Evolutionary conservation across 2,113 vertebrate genomes (phyloP), one percentile per base, ranked within the genome.

Genomic region (Erythrocercus mccallii): DNA sequence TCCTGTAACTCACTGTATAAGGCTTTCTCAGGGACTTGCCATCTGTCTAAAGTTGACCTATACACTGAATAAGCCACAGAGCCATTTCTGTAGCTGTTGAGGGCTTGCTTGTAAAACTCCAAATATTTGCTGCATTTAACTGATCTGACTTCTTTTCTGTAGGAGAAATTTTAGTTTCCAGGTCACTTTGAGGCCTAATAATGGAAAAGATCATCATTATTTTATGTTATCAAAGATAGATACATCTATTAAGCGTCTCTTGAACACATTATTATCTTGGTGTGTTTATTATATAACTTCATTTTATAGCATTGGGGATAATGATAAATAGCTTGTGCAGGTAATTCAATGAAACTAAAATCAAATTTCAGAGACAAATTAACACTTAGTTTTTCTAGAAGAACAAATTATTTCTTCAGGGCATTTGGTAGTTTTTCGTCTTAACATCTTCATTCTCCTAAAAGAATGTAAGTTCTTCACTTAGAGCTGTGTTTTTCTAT

Each of bases 31-130:
- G 92, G 93, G 81, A 90, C 64, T 30, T 92, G 47, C 85, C 92
- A 93, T 96, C 71, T 97, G 74, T 80, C 90, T 88, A 50, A 82
- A 73, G 28, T 9, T 97, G 80, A 95, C 86, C 81, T 94, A 95
- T 89, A 71, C 65, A 64, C 40, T 65, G 58, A 93, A 47, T 45
- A 92, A 79, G 68, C 66, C 35, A 62, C 48, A 81, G 44, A 96
- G 42, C 45, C 71, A 56, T 56, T 37, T 40, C 25, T 83, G 62
- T 62, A 82, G 37, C 44, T 64, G 20, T 71, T 27, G 24, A 74
- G 24, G 76, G 6, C 23, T 68, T 61, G 33, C 38, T 42, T 56
- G 45, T 42, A 66, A 27, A 83, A 42, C 9, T 12, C 6, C 2
- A 57, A 91, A 83, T 81, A 40, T 40, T 13, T 60, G 38, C 91